Conservation (phyloP, 1,140 invertebrate genomes). For the Micrasema longulum region DNA sequence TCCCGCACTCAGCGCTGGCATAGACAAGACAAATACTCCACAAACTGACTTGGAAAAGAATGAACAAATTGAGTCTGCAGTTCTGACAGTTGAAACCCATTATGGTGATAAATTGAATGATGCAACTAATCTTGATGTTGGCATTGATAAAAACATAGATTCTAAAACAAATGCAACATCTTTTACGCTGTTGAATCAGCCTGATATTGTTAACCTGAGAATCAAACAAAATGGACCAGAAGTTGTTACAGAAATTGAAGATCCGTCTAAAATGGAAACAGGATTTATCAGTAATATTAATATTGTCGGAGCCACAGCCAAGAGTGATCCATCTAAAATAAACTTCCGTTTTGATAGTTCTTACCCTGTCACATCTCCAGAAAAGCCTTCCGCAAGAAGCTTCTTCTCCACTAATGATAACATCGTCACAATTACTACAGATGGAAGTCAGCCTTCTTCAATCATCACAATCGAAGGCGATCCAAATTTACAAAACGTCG, state of each 20-base stretch:
- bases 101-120: not conserved
- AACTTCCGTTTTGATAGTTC: constrained; percentile 46
- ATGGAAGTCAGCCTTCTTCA: constrained; percentile 55
- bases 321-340: constrained; percentile 56
- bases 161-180: constrained; percentile 61
- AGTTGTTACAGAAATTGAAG: constrained; percentile 1
- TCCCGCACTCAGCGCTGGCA: constrained; percentile 65
- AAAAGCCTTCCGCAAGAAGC: constrained; percentile 43
- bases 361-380: constrained; percentile 14
- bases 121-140: constrained; percentile 52
- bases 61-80: constrained; percentile 21
- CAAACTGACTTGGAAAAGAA: constrained; percentile 57
- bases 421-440: constrained; percentile 64
- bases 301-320: constrained; percentile 63
- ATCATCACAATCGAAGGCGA: constrained; percentile 55
- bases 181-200: constrained; percentile 64
- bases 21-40: constrained; percentile 55
- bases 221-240: constrained; percentile 57
- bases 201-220: constrained; percentile 66
- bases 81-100: not conserved
- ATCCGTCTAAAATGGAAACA: constrained; percentile 55
- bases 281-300: constrained; percentile 66
- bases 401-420: constrained; percentile 56
- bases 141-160: constrained; percentile 56
- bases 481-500: constrained; percentile 33